These are phyloP conservation scores for Apodemia mormo DNA, from an alignment of 2,888 invertebrate species.

Conservation along the genomic window DNA sequence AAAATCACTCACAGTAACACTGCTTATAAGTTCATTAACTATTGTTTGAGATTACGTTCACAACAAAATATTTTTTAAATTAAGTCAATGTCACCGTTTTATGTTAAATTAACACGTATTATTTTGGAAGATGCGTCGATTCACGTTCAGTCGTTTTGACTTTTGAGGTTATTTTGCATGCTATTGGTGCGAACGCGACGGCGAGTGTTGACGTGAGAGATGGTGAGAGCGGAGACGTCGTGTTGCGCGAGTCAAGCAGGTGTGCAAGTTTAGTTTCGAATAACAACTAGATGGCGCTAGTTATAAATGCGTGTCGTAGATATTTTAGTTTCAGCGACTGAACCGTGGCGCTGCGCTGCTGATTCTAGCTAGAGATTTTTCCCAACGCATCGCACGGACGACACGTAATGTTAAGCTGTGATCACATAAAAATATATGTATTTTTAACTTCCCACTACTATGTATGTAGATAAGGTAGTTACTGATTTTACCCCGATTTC, in stretches of 20 bases:
- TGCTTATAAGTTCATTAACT: constrained; percentile 46
- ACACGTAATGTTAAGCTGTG: constrained; percentile 57
- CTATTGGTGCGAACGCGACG: constrained; percentile 76
- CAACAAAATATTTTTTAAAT: constrained; percentile 50
- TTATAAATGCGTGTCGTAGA: constrained; percentile 60
- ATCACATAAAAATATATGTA: constrained; percentile 46
- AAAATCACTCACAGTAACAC: constrained; percentile 65
- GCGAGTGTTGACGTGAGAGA: constrained; percentile 51
- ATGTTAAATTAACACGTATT: constrained; percentile 46
- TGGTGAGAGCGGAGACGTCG: constrained; percentile 29
- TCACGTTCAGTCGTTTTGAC: constrained; percentile 67
- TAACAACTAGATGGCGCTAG: constrained; percentile 67
- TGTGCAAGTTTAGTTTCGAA: constrained; percentile 50
- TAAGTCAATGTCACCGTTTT: constrained; percentile 57
- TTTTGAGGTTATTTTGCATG: constrained; percentile 81
- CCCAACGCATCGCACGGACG: constrained; percentile 71
- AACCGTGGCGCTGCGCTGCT: constrained; percentile 74
- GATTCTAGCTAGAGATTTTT: constrained; percentile 78
- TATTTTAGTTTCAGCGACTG: constrained; percentile 70
- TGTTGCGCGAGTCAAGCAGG: constrained; percentile 50
- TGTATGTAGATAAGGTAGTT: no score
- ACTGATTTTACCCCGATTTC: no score
- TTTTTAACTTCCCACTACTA: background rate
- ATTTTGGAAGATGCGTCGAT: constrained; percentile 64
- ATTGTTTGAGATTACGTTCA: constrained; percentile 50